phyloP scores from a whole-genome alignment of 2,113 vertebrate genomes.

The Grallaria varia region DNA sequence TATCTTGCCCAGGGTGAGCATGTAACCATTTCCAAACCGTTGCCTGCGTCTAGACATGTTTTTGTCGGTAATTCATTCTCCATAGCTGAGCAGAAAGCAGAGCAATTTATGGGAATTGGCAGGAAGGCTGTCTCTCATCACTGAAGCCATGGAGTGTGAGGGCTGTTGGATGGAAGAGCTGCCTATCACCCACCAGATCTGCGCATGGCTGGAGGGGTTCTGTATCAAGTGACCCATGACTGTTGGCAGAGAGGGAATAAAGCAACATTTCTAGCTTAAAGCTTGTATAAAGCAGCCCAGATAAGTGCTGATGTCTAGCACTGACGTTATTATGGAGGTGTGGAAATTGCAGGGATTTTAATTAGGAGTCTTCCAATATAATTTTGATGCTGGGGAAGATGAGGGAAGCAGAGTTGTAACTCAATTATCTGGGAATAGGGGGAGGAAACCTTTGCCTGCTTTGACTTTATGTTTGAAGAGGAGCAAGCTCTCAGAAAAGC shows the following conservation, averaged over 20 bases:
- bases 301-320: neutral
- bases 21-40: neutral
- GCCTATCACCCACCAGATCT: neutral
- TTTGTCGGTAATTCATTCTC: neutral
- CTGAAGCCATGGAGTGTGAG: neutral
- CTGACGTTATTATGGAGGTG: neutral
- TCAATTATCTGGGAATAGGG: neutral
- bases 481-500: neutral
- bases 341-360: neutral
- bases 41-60: neutral
- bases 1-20: neutral
- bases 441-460: neutral
- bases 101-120: neutral
- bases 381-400: neutral
- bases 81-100: neutral
- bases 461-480: neutral
- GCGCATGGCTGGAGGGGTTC: neutral
- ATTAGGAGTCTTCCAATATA: neutral
- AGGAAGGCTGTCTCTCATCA: neutral
- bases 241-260: neutral
- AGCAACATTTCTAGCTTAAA: neutral
- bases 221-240: neutral
- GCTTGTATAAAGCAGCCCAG: neutral
- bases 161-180: neutral
- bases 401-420: neutral